Evolutionary conservation across 2,888 invertebrate genomes (phyloP).

Genomic region (Sialis fuliginosa): DNA sequence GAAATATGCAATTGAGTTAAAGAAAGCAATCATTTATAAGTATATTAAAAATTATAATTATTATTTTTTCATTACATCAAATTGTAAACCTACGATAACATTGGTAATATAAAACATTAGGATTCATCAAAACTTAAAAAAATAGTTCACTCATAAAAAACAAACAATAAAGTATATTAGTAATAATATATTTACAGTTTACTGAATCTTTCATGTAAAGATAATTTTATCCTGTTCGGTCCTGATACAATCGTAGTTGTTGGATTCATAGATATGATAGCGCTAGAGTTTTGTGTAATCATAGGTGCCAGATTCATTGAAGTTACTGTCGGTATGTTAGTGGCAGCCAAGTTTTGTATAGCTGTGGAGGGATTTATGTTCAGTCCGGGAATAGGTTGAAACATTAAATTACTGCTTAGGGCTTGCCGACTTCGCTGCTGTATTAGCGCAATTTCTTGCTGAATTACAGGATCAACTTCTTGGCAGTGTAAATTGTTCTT

Average conservation of each 20-base stretch:
- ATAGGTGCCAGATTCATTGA: background rate
- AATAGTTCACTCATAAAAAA: too few relatives aligned
- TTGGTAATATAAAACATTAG: background rate
- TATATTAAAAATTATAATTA: too few relatives aligned
- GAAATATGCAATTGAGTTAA: too few relatives aligned
- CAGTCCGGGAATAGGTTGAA: background rate
- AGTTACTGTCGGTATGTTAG: background rate
- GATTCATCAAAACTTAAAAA: background rate
- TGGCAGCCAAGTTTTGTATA: background rate
- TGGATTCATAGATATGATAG: background rate
- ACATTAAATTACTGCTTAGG: background rate
- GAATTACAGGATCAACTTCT: conserved; percentile 3
- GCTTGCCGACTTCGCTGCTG: background rate
- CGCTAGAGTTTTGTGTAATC: background rate
- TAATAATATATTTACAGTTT: background rate
- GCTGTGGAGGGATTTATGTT: background rate
- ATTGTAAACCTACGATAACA: background rate
- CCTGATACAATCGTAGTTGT: background rate
- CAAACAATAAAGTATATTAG: too few relatives aligned
- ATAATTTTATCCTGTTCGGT: background rate
- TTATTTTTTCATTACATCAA: background rate
- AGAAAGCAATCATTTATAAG: too few relatives aligned
- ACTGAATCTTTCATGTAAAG: conserved; percentile 3
- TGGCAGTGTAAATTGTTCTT: background rate
- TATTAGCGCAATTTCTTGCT: conserved; percentile 4